A percentile compares a stretch with the other conserved stretches of the same genome.
Conservation (phyloP, 1,140 invertebrate species). For the Trichomalopsis sarcophagae region DNA sequence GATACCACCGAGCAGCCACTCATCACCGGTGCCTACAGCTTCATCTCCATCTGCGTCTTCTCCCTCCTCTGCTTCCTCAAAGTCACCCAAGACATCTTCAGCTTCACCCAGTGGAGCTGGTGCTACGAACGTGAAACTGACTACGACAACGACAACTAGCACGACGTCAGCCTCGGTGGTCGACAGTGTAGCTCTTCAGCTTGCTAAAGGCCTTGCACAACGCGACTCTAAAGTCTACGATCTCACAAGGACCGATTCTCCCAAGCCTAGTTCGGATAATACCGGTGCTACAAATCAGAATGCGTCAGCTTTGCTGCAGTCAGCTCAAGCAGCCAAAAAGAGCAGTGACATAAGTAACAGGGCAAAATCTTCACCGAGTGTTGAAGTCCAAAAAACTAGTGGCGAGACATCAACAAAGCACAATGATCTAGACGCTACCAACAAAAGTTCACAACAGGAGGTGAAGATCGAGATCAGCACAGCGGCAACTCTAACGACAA, state of each 20-base stretch:
- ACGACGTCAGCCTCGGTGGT: slow-evolving; percentile 35
- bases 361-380: background rate
- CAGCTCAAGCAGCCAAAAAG: background rate
- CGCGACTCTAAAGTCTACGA: slow-evolving; percentile 48
- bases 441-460: background rate
- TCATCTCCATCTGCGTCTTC: background rate
- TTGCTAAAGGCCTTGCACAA: slow-evolving; percentile 54
- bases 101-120: slow-evolving; percentile 49
- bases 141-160: slow-evolving; percentile 20
- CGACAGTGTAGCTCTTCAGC: slow-evolving; percentile 56
- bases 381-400: background rate
- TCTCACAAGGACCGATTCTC: slow-evolving; percentile 11
- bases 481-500: background rate
- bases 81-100: slow-evolving; percentile 65
- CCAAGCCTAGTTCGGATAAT: slow-evolving; percentile 17
- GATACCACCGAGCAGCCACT: slow-evolving; percentile 68
- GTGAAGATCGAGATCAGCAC: background rate
- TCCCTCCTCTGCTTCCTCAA: slow-evolving; percentile 56
- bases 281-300: background rate
- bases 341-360: background rate
- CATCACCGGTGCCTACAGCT: slow-evolving; percentile 35
- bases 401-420: background rate
- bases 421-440: background rate
- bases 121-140: slow-evolving; percentile 38
- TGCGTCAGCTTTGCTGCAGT: background rate